These are phyloP conservation scores for Danio jaintianensis DNA, from an alignment of 2,797 vertebrate species.

Conservation along the genomic window DNA sequence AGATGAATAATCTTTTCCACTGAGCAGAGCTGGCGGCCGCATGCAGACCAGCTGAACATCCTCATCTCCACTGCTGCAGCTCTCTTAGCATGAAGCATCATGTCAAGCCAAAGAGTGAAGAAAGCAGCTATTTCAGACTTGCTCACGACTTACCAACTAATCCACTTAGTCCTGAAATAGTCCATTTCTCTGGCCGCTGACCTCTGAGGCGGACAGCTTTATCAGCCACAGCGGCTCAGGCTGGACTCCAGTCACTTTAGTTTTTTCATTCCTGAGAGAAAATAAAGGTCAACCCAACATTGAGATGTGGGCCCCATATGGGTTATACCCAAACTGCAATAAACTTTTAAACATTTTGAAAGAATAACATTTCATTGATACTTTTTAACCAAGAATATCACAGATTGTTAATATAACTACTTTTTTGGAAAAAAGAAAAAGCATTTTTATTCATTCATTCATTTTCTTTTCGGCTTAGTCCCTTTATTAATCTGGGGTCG, in stretches of 20 bases:
- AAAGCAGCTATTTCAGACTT: slow-evolving; percentile 72
- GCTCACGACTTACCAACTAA: slow-evolving; percentile 76
- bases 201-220: neutral
- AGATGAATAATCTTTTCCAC: neutral
- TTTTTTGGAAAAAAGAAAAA: too few relatives aligned
- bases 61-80: neutral
- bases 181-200: slow-evolving; percentile 1
- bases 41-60: neutral
- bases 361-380: too few relatives aligned
- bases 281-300: neutral
- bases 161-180: slow-evolving; percentile 72
- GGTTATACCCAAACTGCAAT: too few relatives aligned
- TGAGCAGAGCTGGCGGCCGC: neutral
- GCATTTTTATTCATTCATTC: too few relatives aligned
- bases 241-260: neutral
- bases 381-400: too few relatives aligned
- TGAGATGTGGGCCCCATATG: too few relatives aligned
- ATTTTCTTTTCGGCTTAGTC: too few relatives aligned
- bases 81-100: neutral
- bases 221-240: neutral
- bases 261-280: neutral
- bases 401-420: too few relatives aligned
- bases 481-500: too few relatives aligned
- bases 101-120: slow-evolving; percentile 37
- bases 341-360: too few relatives aligned